Evolutionary conservation across 2,888 invertebrate species (phyloP).

Genomic region (Microctonus brassicae): DNA sequence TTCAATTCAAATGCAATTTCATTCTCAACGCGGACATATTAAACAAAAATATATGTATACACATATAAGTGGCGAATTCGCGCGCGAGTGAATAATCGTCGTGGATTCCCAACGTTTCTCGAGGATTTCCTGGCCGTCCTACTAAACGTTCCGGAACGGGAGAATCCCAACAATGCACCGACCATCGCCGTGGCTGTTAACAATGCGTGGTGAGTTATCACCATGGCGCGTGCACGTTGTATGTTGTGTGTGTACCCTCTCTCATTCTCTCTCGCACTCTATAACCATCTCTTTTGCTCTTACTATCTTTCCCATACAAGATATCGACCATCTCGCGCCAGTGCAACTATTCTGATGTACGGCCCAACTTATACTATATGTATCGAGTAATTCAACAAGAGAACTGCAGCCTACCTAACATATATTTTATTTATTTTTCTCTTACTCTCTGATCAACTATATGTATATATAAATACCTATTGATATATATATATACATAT

Average conservation of each 20-base stretch:
- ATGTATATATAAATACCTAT: no score
- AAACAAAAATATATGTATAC: conserved; percentile 22
- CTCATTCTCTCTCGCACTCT: conserved; percentile 12
- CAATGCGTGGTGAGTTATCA: conserved; percentile 50
- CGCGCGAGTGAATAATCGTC: conserved; percentile 41
- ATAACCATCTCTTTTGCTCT: no score
- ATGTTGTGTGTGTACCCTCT: conserved; percentile 3
- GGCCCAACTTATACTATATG: neutral
- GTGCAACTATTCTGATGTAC: conserved; percentile 19
- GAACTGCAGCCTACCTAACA: no score
- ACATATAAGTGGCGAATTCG: conserved; percentile 29
- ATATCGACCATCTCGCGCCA: conserved; percentile 42
- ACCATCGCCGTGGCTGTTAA: conserved; percentile 49
- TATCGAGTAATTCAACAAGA: neutral
- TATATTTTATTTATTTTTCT: no score
- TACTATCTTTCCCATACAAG: neutral
- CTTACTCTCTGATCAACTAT: no score
- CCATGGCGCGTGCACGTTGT: conserved; percentile 35
- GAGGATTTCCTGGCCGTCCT: conserved; percentile 40
- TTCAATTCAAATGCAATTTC: conserved; percentile 43
- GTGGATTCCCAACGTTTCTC: conserved; percentile 45
- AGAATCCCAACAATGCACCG: conserved; percentile 49
- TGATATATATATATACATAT: conserved; percentile 8
- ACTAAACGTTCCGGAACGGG: conserved; percentile 47
- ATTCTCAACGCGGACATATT: conserved; percentile 27